Base-by-base conservation (phyloP, 2,797 vertebrate species). In the Sphaeramia orbicularis region DNA sequence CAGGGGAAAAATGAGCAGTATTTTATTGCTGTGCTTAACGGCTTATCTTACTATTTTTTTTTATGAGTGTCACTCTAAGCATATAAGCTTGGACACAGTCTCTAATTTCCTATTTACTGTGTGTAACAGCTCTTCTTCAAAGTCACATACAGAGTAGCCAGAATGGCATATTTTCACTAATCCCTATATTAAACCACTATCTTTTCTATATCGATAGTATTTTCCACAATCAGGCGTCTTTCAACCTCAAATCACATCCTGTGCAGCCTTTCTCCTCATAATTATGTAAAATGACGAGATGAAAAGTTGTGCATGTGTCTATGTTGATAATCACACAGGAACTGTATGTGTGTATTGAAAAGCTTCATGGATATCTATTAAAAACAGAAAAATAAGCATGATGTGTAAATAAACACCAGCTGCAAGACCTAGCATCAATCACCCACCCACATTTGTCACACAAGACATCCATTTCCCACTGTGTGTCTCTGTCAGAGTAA, bases 101-200 rank as follows among this genome's bases (percentile, higher is more conserved):
- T 79, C 53, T 71, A 74, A 83, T 73, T 85, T 84, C 62, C 77
- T 52, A 78, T 84, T 89, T 82, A 75, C 63, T 72, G 56, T 60
- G 62, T 80, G 68, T 57, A 69, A 76, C 53, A 67, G 81, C 66
- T 63, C 55, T 32, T 62, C 71, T 72, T 88, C 70, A 80, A 77
- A 83, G 78, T 79, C 69, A 41, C 47, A 75, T 55, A 42, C 21
- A 70, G 65, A 71, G 63, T 43, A 65, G 57, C 37, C 65, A 61
- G 59, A 74, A 81, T 69, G 72, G 77, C 71, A 81, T 65, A 66
- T 76, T 81, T 53, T 35, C 67, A 51, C 72, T 89, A 89, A 91
- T 91, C 83, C 75, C 44, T 59, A 51, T 78, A 84, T 85, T 82
- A 72, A 86, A 85, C 38, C 16, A 18, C 50, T 51, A 80, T 85